Conservation (phyloP, 2,888 invertebrate genomes). For the Cryptocheilus praepositus region DNA sequence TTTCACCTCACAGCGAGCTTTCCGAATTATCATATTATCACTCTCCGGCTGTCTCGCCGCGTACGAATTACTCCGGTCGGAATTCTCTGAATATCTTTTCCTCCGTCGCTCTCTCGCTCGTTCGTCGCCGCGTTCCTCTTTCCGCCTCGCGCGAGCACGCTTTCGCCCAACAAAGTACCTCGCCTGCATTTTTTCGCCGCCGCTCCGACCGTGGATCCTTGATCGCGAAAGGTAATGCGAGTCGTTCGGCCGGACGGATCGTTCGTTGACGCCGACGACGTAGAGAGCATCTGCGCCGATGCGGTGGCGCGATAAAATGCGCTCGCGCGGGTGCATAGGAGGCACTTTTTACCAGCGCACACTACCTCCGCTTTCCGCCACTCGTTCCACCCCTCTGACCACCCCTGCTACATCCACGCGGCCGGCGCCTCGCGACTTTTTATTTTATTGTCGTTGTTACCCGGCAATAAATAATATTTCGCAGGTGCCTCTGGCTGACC, state of each 20-base stretch:
- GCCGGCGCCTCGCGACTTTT: slow-evolving; percentile 18
- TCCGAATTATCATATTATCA: background rate
- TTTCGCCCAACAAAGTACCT: too few species aligned
- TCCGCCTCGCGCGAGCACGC: too few species aligned
- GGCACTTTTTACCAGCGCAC: slow-evolving; percentile 33
- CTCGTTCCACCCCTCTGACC: slow-evolving; percentile 1
- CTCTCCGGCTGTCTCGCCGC: background rate
- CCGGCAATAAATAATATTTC: slow-evolving; percentile 70
- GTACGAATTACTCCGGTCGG: background rate
- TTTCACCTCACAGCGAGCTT: too few species aligned
- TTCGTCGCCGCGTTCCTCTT: slow-evolving; percentile 14
- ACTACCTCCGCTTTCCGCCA: slow-evolving; percentile 20
- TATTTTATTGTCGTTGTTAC: slow-evolving; percentile 37
- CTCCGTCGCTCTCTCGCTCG: background rate
- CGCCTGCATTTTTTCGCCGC: too few species aligned
- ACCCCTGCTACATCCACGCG: too few species aligned
- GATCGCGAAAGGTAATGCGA: slow-evolving; percentile 36
- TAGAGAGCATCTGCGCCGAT: slow-evolving; percentile 66
- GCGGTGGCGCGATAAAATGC: slow-evolving; percentile 63
- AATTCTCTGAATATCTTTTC: too few species aligned
- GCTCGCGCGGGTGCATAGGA: slow-evolving; percentile 20
- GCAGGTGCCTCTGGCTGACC: slow-evolving; percentile 64
- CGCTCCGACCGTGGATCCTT: too few species aligned
- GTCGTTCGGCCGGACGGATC: slow-evolving; percentile 19
- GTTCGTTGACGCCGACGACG: slow-evolving; percentile 21